Evolutionary conservation across 2,888 invertebrate genomes (phyloP).

Genomic region (Acrobasis repandana): DNA sequence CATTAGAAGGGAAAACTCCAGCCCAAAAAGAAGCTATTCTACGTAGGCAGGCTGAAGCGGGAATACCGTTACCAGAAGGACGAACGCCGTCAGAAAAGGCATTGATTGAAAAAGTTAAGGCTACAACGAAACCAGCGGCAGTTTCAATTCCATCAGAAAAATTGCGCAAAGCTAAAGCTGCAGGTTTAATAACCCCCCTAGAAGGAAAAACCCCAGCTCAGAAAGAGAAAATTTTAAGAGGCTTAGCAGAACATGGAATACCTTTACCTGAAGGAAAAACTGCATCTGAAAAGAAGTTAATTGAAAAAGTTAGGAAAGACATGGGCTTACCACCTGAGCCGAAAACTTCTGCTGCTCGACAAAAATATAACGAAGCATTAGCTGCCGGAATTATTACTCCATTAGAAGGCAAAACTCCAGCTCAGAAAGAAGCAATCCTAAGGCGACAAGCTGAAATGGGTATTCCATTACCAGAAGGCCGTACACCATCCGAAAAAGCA

Average conservation of each 20-base stretch:
- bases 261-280: conserved; percentile 28
- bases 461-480: conserved; percentile 34
- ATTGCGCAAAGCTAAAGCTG: conserved; percentile 29
- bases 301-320: conserved; percentile 27
- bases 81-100: conserved; percentile 27
- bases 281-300: conserved; percentile 26
- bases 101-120: conserved; percentile 18
- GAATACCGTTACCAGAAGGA: conserved; percentile 29
- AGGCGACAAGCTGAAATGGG: conserved; percentile 32
- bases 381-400: conserved; percentile 37
- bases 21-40: conserved; percentile 36
- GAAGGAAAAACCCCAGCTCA: conserved; percentile 26
- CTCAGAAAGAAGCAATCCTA: conserved; percentile 39
- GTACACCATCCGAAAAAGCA: conserved; percentile 37
- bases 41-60: conserved; percentile 27
- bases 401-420: conserved; percentile 36
- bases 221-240: conserved; percentile 29
- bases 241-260: conserved; percentile 25
- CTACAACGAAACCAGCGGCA: neutral
- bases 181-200: conserved; percentile 30
- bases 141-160: conserved; percentile 8
- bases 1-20: conserved; percentile 39
- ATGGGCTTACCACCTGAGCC: conserved; percentile 28
- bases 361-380: conserved; percentile 28
- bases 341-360: conserved; percentile 20